phyloP scores from a whole-genome alignment of 2,797 vertebrate species.

The Brachymystax lenok region DNA sequence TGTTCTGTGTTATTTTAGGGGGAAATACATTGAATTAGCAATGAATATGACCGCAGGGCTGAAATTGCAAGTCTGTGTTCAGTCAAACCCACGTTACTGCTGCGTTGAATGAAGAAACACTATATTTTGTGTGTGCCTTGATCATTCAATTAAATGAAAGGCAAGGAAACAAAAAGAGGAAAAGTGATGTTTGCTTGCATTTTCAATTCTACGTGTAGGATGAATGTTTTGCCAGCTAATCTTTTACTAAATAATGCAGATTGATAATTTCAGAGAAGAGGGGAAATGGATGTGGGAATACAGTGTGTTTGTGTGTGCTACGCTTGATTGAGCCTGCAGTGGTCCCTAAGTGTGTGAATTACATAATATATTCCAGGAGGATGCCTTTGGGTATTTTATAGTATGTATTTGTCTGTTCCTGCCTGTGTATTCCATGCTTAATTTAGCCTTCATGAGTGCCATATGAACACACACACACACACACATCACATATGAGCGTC shows the following conservation, averaged over 20 bases:
- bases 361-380: too few species aligned
- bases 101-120: slow-evolving; percentile 6
- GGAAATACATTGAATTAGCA: slow-evolving; percentile 47
- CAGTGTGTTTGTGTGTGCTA: too few species aligned
- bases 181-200: background rate
- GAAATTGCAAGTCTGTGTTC: slow-evolving; percentile 43
- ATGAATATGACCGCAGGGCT: slow-evolving; percentile 44
- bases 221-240: background rate
- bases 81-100: slow-evolving; percentile 22
- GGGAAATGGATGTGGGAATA: too few species aligned
- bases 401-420: slow-evolving; percentile 29
- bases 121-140: background rate
- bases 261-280: background rate
- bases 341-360: background rate
- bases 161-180: background rate
- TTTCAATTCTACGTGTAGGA: background rate
- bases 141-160: background rate
- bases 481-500: slow-evolving; percentile 29
- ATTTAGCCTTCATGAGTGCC: slow-evolving; percentile 22
- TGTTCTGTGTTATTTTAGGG: slow-evolving; percentile 57
- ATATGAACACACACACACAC: background rate
- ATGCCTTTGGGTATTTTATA: too few species aligned
- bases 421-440: slow-evolving; percentile 40
- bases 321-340: background rate
- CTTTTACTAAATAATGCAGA: background rate